phyloP scores from a whole-genome alignment of 2,113 vertebrate genomes.

The Pomatorhinus ruficollis region DNA sequence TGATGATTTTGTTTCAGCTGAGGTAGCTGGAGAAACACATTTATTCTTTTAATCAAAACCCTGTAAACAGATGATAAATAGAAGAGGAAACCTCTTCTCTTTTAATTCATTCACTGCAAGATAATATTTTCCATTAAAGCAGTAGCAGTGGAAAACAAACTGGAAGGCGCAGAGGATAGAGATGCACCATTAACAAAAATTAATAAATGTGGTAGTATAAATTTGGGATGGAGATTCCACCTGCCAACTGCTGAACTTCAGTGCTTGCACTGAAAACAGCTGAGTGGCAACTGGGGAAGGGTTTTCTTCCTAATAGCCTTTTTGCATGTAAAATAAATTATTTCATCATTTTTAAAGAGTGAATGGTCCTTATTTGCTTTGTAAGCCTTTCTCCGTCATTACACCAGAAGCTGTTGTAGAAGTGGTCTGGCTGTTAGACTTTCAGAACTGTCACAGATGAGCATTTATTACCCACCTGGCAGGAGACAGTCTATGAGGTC shows the following conservation, averaged over 20 bases:
- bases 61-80: background rate
- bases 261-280: background rate
- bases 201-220: background rate
- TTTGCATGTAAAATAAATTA: background rate
- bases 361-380: background rate
- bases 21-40: background rate
- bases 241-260: background rate
- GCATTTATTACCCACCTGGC: background rate
- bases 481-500: background rate
- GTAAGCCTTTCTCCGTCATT: background rate
- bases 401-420: background rate
- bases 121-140: background rate
- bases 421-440: background rate
- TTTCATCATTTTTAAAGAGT: background rate
- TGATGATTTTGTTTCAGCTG: conserved; percentile 42
- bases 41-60: background rate
- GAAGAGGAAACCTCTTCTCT: background rate
- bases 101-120: background rate
- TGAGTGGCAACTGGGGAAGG: background rate
- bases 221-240: background rate
- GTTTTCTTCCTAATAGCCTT: background rate
- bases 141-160: background rate
- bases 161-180: background rate
- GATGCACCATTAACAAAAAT: background rate
- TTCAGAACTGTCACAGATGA: background rate